Percentiles rank a stretch among this genome's conserved stretches.
Evolutionary conservation across 2,113 vertebrate genomes (phyloP).

Genomic region (Leptobrachium leishanense): DNA sequence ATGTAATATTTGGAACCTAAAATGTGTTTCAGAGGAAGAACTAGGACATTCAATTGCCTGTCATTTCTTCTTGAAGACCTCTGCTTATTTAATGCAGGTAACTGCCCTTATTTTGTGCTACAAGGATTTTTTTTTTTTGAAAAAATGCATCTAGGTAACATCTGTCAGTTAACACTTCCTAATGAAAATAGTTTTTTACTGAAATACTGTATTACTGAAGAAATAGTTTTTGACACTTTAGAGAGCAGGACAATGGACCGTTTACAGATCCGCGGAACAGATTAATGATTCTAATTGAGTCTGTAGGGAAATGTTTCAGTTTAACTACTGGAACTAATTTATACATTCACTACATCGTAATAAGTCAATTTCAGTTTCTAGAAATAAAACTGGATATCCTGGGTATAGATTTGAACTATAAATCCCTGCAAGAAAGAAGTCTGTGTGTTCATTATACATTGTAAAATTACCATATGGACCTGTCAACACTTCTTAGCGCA

Average conservation of each 20-base stretch:
- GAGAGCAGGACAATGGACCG: slow-evolving; percentile 76
- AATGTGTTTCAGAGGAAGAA: no score
- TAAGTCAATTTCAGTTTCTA: slow-evolving; percentile 92
- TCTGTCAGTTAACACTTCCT: slow-evolving; percentile 69
- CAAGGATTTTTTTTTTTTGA: not conserved
- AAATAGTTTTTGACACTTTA: slow-evolving; percentile 81
- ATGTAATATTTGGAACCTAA: no score
- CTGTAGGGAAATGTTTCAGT: slow-evolving; percentile 93
- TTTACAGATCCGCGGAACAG: slow-evolving; percentile 80
- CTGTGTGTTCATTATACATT: slow-evolving; percentile 94
- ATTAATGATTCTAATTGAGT: slow-evolving; percentile 94
- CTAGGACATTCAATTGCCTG: no score
- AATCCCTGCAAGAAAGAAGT: slow-evolving; percentile 84
- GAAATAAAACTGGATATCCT: slow-evolving; percentile 86
- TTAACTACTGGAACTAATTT: slow-evolving; percentile 98
- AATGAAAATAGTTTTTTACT: slow-evolving; percentile 68
- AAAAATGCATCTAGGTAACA: not conserved
- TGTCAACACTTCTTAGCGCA: slow-evolving; percentile 97
- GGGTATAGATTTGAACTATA: slow-evolving; percentile 87
- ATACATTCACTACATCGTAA: slow-evolving; percentile 96
- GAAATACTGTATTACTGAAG: slow-evolving; percentile 85
- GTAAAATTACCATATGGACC: slow-evolving; percentile 98
- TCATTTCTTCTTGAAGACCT: no score
- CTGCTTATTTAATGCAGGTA: not conserved
- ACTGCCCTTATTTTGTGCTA: not conserved